Evolutionary conservation across 1,140 invertebrate genomes (phyloP).

Genomic region (Helicoverpa armigera): DNA sequence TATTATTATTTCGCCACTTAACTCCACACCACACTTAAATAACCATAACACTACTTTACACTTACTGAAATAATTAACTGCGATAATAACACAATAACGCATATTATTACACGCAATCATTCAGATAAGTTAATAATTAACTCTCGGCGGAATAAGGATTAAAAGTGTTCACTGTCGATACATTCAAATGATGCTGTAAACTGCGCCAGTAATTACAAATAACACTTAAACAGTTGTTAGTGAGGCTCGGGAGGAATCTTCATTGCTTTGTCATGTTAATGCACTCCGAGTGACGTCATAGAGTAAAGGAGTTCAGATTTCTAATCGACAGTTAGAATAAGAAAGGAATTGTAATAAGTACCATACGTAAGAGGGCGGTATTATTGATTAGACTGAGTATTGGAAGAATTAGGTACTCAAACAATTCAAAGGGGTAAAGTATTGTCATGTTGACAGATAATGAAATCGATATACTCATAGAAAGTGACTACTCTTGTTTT

Average conservation of each 20-base stretch:
- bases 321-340: no score
- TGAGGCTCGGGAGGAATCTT: neutral
- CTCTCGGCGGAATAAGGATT: neutral
- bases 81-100: constrained; percentile 6
- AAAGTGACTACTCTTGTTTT: no score
- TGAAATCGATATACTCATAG: no score
- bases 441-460: no score
- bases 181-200: neutral
- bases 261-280: constrained; percentile 9
- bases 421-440: no score
- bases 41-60: neutral
- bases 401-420: no score
- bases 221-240: constrained; percentile 17
- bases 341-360: no score
- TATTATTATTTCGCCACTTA: constrained; percentile 47
- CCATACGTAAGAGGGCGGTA: no score
- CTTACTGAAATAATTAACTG: neutral
- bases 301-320: neutral
- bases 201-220: constrained; percentile 25
- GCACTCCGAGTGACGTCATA: neutral
- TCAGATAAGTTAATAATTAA: constrained; percentile 21
- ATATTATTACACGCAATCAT: constrained; percentile 6
- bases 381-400: no score
- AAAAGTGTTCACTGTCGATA: constrained; percentile 24
- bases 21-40: neutral